A percentile compares a stretch with the other conserved stretches of the same genome.
phyloP scores from a whole-genome alignment of 2,113 vertebrate genomes.

The Promerops cafer region DNA sequence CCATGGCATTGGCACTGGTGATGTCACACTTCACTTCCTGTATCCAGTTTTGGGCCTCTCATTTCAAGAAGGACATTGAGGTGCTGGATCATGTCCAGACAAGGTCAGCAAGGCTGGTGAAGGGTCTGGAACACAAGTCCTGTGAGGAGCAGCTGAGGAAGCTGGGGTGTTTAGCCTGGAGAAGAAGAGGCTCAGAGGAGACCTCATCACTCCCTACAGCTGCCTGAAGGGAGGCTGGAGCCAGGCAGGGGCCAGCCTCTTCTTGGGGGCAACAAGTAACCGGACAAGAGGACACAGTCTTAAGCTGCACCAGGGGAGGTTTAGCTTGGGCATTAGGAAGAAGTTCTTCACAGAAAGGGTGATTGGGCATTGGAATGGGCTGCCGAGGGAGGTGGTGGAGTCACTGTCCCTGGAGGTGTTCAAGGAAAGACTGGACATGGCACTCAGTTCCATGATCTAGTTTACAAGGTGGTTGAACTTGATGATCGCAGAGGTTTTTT shows the following conservation, averaged over 20 bases:
- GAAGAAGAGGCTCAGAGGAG: not conserved
- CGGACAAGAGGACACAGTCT: not conserved
- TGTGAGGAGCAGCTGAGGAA: not conserved
- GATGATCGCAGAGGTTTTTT: not conserved
- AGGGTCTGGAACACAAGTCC: not conserved
- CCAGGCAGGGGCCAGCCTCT: not conserved
- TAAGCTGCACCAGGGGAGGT: too few relatives aligned
- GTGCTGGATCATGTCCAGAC: not conserved
- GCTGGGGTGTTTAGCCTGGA: not conserved
- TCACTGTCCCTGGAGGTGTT: not conserved
- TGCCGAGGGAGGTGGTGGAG: not conserved
- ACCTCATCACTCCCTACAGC: not conserved
- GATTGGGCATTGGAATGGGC: not conserved
- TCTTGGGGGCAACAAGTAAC: not conserved
- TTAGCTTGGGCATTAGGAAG: not conserved
- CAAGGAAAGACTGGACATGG: not conserved
- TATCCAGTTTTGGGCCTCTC: not conserved
- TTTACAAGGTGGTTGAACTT: not conserved
- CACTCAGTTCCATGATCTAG: not conserved
- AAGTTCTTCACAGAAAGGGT: not conserved
- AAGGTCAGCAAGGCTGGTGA: not conserved
- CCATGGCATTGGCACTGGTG: not conserved
- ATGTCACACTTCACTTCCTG: not conserved
- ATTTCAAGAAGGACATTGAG: not conserved
- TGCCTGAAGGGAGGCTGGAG: not conserved